Evolutionary conservation across 2,888 invertebrate species (phyloP).

Genomic region (Drosophila neutralis): DNA sequence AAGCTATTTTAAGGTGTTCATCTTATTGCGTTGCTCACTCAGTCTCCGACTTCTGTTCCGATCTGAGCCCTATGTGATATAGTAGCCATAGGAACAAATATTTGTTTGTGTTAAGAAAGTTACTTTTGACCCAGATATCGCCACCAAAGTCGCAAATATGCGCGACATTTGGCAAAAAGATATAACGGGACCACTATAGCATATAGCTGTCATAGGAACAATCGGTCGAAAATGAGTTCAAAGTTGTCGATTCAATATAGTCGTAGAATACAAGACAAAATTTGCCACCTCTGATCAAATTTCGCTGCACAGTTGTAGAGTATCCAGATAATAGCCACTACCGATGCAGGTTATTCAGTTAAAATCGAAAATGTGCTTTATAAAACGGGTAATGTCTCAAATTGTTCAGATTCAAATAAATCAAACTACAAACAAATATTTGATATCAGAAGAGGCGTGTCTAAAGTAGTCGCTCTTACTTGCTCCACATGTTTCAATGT

Average conservation of each 20-base stretch:
- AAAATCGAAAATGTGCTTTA: too few relatives aligned
- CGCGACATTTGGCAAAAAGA: too few relatives aligned
- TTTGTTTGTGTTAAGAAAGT: not conserved
- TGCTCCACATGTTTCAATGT: not conserved
- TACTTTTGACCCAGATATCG: not conserved
- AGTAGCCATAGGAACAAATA: not conserved
- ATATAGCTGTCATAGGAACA: not conserved
- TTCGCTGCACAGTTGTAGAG: not conserved
- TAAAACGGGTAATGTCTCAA: too few relatives aligned
- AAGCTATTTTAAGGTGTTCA: not conserved
- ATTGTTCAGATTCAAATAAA: not conserved
- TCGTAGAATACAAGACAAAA: not conserved
- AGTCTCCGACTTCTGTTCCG: not conserved
- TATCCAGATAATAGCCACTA: not conserved
- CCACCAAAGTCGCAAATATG: not conserved
- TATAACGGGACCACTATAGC: not conserved
- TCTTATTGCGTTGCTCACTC: not conserved
- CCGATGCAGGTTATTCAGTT: too few relatives aligned
- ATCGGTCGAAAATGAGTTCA: not conserved
- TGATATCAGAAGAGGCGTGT: not conserved
- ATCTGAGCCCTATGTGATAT: not conserved
- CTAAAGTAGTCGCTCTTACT: not conserved
- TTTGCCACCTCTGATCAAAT: not conserved
- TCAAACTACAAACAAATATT: not conserved
- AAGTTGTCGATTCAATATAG: not conserved